These are phyloP conservation scores for Heterotis niloticus DNA, from an alignment of 2,113 vertebrate genomes.

Conservation along the genomic window DNA sequence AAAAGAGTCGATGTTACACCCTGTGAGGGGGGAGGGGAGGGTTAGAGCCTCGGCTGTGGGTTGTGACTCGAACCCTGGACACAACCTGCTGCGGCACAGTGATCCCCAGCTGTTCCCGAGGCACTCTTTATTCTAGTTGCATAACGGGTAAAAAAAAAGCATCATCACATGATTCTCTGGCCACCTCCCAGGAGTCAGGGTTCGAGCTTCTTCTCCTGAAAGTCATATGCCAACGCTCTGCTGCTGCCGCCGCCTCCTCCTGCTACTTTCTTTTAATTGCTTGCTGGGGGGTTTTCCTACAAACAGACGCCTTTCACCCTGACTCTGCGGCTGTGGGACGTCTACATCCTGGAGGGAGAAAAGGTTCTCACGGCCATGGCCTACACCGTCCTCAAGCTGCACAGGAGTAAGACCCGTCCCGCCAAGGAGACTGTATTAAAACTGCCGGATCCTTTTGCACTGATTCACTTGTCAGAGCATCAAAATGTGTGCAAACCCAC, in stretches of 20 bases:
- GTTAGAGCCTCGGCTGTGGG: no score
- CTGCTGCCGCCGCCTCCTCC: no score
- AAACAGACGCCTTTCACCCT: conserved; percentile 79
- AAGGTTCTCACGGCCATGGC: conserved; percentile 72
- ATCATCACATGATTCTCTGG: conserved; percentile 2
- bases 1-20: no score
- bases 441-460: no score
- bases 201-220: not conserved
- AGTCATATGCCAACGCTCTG: not conserved
- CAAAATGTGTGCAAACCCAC: no score
- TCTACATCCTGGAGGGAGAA: conserved; percentile 83
- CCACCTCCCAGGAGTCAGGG: not conserved
- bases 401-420: conserved; percentile 48
- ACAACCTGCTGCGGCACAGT: no score
- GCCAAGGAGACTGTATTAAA: no score
- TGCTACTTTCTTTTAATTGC: conserved; percentile 19
- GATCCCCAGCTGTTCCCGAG: no score
- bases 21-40: no score
- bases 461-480: no score
- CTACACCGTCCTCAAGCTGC: conserved; percentile 77
- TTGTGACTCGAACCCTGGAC: no score
- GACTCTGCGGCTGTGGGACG: conserved; percentile 79
- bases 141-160: no score
- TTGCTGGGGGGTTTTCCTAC: not conserved
- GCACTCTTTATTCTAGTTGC: not conserved